Evolutionary conservation across 1,140 invertebrate genomes (phyloP).

Genomic region (Sycobia sp.): DNA sequence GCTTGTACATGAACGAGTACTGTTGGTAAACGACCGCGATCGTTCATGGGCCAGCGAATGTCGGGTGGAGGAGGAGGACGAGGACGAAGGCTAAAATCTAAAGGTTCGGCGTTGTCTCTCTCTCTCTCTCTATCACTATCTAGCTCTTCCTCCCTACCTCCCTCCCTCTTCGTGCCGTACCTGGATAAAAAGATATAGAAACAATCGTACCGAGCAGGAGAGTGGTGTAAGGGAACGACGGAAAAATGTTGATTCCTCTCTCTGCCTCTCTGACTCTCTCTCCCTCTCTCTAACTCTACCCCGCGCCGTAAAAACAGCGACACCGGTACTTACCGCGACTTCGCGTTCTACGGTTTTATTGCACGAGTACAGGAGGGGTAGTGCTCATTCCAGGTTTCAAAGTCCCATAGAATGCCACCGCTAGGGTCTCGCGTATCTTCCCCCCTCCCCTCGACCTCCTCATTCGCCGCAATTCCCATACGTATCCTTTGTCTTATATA

Average conservation of each 20-base stretch:
- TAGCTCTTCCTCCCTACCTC: not conserved
- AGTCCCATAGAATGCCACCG: too few species aligned
- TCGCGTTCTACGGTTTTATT: slow-evolving; percentile 29
- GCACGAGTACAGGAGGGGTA: too few species aligned
- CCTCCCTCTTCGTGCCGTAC: not conserved
- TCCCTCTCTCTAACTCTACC: too few species aligned
- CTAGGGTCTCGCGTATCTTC: not conserved
- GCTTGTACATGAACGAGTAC: too few species aligned
- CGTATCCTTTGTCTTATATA: slow-evolving; percentile 4
- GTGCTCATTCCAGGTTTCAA: not conserved
- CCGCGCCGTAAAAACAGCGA: slow-evolving; percentile 19
- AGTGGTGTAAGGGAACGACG: not conserved
- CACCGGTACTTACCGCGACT: slow-evolving; percentile 24
- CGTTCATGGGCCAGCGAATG: not conserved
- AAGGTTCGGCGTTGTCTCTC: slow-evolving; percentile 19
- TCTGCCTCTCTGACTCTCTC: too few species aligned
- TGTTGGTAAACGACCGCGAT: too few species aligned
- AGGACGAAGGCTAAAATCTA: slow-evolving; percentile 9
- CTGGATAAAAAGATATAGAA: slow-evolving; percentile 12
- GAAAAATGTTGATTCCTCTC: not conserved
- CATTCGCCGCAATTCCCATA: not conserved
- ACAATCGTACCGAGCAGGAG: not conserved
- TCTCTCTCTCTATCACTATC: not conserved
- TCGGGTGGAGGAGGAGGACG: not conserved
- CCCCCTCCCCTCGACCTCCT: not conserved